Percentiles rank a stretch among this genome's conserved stretches.
Evolutionary conservation across 2,888 invertebrate species (phyloP).

Genomic region (Ommatoiulus sabulosus): DNA sequence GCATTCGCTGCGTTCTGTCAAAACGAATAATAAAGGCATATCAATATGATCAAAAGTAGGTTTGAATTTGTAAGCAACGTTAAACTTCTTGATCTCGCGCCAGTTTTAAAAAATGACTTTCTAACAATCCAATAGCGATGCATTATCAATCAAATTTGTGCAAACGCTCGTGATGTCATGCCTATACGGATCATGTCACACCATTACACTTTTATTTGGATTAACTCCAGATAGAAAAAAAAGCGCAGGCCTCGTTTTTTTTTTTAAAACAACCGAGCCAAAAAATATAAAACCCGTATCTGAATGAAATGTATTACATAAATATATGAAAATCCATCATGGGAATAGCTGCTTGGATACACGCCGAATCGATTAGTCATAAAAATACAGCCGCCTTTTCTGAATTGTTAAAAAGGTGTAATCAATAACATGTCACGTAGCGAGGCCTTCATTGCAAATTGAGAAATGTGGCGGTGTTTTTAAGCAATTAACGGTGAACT

Average conservation of each 20-base stretch:
- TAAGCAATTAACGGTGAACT: too few species aligned
- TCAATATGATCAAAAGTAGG: neutral
- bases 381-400: neutral
- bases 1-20: neutral
- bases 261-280: neutral
- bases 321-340: neutral
- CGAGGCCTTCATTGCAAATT: neutral
- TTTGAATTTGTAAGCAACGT: neutral
- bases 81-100: neutral
- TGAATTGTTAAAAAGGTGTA: neutral
- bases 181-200: constrained; percentile 34
- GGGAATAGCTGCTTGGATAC: neutral
- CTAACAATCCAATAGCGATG: constrained; percentile 8
- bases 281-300: neutral
- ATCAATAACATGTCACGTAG: neutral
- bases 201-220: constrained; percentile 3
- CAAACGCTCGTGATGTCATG: neutral
- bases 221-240: neutral
- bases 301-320: neutral
- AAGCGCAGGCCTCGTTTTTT: neutral
- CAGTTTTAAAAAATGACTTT: neutral
- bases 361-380: neutral
- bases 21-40: neutral
- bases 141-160: constrained; percentile 7
- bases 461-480: neutral